Evolutionary conservation across 2,797 vertebrate genomes (phyloP).

Genomic region (Ibycter americanus): DNA sequence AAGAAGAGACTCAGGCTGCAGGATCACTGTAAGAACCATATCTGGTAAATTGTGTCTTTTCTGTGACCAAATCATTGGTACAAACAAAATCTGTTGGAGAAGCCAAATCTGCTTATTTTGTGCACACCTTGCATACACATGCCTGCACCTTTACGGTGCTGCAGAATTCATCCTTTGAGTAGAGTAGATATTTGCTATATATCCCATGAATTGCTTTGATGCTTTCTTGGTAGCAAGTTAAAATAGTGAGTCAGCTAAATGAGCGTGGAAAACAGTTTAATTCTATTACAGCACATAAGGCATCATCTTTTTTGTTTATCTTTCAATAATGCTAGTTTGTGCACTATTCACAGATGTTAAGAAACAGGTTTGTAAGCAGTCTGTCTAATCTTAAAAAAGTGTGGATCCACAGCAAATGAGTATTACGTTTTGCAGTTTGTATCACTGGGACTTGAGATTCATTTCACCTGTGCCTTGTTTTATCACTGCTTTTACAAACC

Average conservation of each 20-base stretch:
- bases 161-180: not conserved
- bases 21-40: not conserved
- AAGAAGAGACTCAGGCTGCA: not conserved
- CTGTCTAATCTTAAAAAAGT: not conserved
- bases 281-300: not conserved
- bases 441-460: not conserved
- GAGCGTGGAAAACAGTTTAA: constrained; percentile 29
- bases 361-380: not conserved
- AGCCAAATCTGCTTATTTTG: not conserved
- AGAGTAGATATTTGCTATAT: not conserved
- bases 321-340: not conserved
- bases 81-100: not conserved
- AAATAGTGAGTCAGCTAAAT: constrained; percentile 41
- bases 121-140: fast-evolving
- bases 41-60: not conserved
- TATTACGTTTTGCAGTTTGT: not conserved
- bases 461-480: not conserved
- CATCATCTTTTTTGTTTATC: not conserved
- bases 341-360: not conserved
- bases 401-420: not conserved
- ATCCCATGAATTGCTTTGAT: not conserved
- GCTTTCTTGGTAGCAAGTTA: not conserved
- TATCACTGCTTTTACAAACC: not conserved
- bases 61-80: not conserved
- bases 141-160: not conserved